These are phyloP conservation scores for Neolamprologus cancellatus DNA, from an alignment of 2,113 vertebrate species.

Conservation along the genomic window DNA sequence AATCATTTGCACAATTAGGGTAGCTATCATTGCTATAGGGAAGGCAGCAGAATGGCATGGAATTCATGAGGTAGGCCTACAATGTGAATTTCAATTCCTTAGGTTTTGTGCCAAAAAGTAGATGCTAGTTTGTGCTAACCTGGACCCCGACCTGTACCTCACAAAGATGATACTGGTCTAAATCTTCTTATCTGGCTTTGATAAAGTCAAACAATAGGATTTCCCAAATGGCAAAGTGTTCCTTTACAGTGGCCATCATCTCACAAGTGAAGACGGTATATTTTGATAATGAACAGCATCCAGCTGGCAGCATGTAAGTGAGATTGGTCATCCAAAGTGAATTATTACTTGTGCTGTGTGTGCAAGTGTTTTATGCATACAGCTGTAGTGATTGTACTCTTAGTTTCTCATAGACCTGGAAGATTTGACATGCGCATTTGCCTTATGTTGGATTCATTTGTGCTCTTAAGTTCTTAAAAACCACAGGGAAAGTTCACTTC, in stretches of 20 bases:
- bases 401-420: constrained; percentile 29
- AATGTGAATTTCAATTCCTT: not conserved
- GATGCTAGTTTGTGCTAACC: not conserved
- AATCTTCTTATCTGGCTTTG: not conserved
- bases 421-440: constrained; percentile 36
- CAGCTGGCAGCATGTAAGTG: not conserved
- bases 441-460: constrained; percentile 60
- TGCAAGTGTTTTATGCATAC: constrained; percentile 36
- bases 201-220: not conserved
- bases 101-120: not conserved
- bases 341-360: constrained; percentile 31
- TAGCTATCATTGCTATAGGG: not conserved
- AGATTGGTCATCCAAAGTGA: constrained; percentile 18
- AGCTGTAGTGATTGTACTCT: constrained; percentile 49
- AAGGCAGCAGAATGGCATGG: not conserved
- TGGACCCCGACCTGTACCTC: not conserved
- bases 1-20: not conserved
- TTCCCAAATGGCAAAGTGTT: not conserved
- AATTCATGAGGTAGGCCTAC: not conserved
- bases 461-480: constrained; percentile 48
- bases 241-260: not conserved
- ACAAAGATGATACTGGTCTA: not conserved
- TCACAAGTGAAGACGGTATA: not conserved
- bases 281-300: not conserved
- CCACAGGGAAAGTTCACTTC: constrained; percentile 37